Base-by-base conservation (phyloP, 2,888 invertebrate species). In the Drosophila mimetica region DNA sequence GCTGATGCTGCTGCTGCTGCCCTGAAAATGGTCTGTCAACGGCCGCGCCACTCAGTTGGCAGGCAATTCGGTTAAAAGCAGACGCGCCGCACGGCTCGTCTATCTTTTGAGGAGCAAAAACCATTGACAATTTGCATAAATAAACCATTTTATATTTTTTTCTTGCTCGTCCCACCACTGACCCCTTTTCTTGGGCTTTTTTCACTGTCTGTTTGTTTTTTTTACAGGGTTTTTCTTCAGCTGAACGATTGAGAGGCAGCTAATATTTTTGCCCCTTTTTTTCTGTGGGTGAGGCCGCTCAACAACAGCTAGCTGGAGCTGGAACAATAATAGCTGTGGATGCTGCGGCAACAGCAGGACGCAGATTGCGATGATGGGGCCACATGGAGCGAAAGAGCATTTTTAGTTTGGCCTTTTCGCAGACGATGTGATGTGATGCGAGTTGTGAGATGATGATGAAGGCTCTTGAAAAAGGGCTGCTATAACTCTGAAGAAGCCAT, bases 111-210 rank as follows among this genome's bases (percentile, higher is more conserved):
- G 52, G 57, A 67, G 58, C 67, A 69, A 69, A 50, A 59, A 48
- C 36, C 44, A 50, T 42, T 41, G 52, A 52, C 51, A 52, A 77
- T 72, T 72, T 70, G 71, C 75, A 79, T 71, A 71, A 63, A 58
- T 51, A 73, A 73, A 63, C 55, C 54, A 73, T 77, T 76, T 64
- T 25, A 30, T 16, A 51, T 50, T 52, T 58, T 52, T 53, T 22
- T 22, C 46, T 22, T 46, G 18, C 11, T 25, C 30, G 9, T 8
- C 18, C 53, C 16, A n/a, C 37, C 34, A 39, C 48, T 52, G 63
- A 60, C 57, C 64, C 63, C 55, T 59, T 74, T 51, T 53, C 46
- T 34, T 16, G 14, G 42, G n/a, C n/a, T n/a, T n/a, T 32, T 64
- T 30, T 53, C 7, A 25, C n/a, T n/a, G n/a, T n/a, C n/a, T 25